Conservation (phyloP, 2,888 invertebrate species). For the Ypsolopha sequella region DNA sequence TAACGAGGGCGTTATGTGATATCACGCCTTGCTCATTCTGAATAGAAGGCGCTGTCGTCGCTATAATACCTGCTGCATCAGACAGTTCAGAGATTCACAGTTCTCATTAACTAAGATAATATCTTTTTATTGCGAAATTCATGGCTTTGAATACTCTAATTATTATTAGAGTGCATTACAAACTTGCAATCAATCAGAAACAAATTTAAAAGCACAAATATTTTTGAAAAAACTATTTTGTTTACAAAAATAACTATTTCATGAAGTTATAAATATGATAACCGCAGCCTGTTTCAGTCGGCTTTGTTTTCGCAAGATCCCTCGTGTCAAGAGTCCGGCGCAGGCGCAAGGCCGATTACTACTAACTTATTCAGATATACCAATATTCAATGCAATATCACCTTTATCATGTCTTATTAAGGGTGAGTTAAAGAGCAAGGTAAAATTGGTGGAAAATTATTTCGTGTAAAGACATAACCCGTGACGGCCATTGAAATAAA, state of each 20-base stretch:
- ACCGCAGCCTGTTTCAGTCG: not conserved
- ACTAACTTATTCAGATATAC: not conserved
- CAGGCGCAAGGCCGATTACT: not conserved
- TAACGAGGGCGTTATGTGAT: too few relatives aligned
- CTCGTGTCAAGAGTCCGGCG: not conserved
- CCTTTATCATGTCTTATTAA: not conserved
- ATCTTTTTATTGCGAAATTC: too few relatives aligned
- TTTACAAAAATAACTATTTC: not conserved
- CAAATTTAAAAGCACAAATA: too few relatives aligned
- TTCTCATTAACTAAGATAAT: too few relatives aligned
- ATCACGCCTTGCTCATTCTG: too few relatives aligned
- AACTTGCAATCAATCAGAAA: too few relatives aligned
- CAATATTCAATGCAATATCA: not conserved
- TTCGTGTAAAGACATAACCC: not conserved
- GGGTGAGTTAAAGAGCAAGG: not conserved
- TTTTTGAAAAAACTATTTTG: not conserved
- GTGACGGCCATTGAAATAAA: slow-evolving; percentile 1
- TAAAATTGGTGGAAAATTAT: not conserved
- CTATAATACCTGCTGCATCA: too few relatives aligned
- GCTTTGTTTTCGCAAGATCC: not conserved
- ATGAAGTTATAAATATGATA: not conserved
- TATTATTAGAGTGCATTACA: too few relatives aligned
- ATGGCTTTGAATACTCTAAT: too few relatives aligned
- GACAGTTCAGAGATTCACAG: too few relatives aligned
- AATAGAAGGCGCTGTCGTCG: too few relatives aligned